Evolutionary conservation across 2,888 invertebrate species (phyloP).

Genomic region (Mimumesa dahlbomi): DNA sequence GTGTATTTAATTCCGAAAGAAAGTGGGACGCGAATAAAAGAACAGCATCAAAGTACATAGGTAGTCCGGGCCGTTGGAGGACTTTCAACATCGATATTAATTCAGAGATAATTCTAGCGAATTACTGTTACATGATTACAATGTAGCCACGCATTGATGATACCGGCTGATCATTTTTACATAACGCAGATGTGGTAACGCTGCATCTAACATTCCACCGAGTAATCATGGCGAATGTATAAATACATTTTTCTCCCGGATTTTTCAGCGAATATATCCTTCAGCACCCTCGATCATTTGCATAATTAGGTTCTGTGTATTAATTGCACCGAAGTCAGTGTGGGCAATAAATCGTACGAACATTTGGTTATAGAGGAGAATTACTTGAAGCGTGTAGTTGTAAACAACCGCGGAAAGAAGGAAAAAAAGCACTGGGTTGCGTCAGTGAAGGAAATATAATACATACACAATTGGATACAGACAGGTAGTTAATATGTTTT

Average conservation of each 20-base stretch:
- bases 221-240: slow-evolving; percentile 26
- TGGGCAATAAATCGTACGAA: background rate
- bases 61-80: too few species aligned
- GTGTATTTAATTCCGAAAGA: too few species aligned
- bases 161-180: slow-evolving; percentile 10
- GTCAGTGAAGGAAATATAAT: slow-evolving; percentile 10
- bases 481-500: background rate
- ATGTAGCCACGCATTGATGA: background rate
- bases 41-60: too few species aligned
- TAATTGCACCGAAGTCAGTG: slow-evolving; percentile 9
- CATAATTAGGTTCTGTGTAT: slow-evolving; percentile 22
- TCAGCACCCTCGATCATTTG: slow-evolving; percentile 7
- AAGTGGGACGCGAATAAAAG: too few species aligned
- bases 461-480: background rate
- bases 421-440: slow-evolving; percentile 5
- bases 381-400: background rate
- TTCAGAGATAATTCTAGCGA: background rate
- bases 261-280: background rate
- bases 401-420: slow-evolving; percentile 2
- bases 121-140: background rate
- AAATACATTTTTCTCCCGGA: slow-evolving; percentile 10
- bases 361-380: background rate
- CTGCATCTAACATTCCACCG: background rate
- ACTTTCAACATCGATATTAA: too few species aligned
- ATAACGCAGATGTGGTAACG: slow-evolving; percentile 15